phyloP scores from a whole-genome alignment of 2,888 invertebrate species.

The Caenorhabditis sp. region DNA sequence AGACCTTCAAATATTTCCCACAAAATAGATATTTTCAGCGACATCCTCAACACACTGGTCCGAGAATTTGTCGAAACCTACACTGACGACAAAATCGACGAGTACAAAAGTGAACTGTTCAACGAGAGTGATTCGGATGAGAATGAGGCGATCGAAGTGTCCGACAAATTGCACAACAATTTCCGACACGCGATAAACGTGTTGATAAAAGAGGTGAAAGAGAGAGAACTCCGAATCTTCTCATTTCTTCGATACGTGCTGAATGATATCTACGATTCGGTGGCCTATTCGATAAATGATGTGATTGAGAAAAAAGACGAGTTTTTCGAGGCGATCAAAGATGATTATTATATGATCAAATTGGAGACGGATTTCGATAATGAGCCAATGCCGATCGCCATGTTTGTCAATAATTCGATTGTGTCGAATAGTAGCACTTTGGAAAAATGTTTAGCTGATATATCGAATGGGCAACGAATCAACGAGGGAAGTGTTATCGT shows the following conservation, averaged over 20 bases:
- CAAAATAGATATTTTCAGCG: no score
- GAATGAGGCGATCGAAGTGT: neutral
- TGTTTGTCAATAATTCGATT: slow-evolving; percentile 24
- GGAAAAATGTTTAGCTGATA: slow-evolving; percentile 24
- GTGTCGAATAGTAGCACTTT: slow-evolving; percentile 1
- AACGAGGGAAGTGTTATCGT: slow-evolving; percentile 30
- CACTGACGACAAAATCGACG: slow-evolving; percentile 33
- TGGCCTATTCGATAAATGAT: slow-evolving; percentile 18
- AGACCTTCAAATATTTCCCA: no score
- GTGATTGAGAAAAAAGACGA: neutral
- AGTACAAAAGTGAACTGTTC: slow-evolving; percentile 18
- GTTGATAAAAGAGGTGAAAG: slow-evolving; percentile 30
- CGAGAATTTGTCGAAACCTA: slow-evolving; percentile 24
- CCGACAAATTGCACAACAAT: neutral
- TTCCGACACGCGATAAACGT: slow-evolving; percentile 25
- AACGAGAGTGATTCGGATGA: slow-evolving; percentile 6
- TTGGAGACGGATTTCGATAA: slow-evolving; percentile 2
- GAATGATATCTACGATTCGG: slow-evolving; percentile 33
- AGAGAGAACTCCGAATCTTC: slow-evolving; percentile 40
- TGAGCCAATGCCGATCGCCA: slow-evolving; percentile 20
- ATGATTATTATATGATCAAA: neutral
- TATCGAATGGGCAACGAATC: slow-evolving; percentile 30
- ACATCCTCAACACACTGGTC: slow-evolving; percentile 20
- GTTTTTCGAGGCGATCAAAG: neutral
- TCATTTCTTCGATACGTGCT: slow-evolving; percentile 35